Conservation (phyloP, 2,888 invertebrate species). For the Drosophila hawaiiensis region DNA sequence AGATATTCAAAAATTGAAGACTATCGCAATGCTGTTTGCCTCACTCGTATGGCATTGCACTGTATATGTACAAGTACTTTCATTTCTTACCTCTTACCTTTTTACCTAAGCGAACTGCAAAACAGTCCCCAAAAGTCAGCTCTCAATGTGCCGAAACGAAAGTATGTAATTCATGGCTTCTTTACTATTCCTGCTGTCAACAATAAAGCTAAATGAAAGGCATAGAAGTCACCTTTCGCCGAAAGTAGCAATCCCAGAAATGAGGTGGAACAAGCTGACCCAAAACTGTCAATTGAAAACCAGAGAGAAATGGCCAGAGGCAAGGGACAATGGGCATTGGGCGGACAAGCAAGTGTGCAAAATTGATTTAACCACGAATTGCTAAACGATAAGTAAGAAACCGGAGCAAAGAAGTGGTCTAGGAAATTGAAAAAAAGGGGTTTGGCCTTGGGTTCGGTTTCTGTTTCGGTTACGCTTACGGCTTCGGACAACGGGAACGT, state of each 20-base stretch:
- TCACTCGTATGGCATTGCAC: background rate
- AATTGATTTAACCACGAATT: slow-evolving; percentile 79
- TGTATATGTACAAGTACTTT: background rate
- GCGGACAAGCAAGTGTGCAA: slow-evolving; percentile 53
- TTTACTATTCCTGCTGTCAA: slow-evolving; percentile 21
- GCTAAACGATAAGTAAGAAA: slow-evolving; percentile 67
- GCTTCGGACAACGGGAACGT: slow-evolving; percentile 14
- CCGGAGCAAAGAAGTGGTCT: slow-evolving; percentile 52
- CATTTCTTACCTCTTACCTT: background rate
- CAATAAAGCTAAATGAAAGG: slow-evolving; percentile 48
- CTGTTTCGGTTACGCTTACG: slow-evolving; percentile 6
- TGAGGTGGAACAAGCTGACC: slow-evolving; percentile 48
- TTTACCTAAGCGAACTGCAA: background rate
- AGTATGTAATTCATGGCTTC: slow-evolving; percentile 50
- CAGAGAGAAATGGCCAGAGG: slow-evolving; percentile 21
- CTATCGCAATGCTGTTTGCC: background rate
- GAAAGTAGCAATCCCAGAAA: slow-evolving; percentile 11
- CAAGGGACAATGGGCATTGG: slow-evolving; percentile 1
- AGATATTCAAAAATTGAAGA: background rate
- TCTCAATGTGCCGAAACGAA: slow-evolving; percentile 18
- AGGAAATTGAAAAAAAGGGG: slow-evolving; percentile 47
- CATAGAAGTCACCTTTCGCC: slow-evolving; percentile 43
- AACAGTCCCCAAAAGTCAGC: background rate
- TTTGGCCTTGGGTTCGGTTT: slow-evolving; percentile 18
- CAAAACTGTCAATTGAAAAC: slow-evolving; percentile 66